These are phyloP conservation scores for Nasua narica DNA, from an alignment of 2,797 vertebrate genomes.

Conservation along the genomic window DNA sequence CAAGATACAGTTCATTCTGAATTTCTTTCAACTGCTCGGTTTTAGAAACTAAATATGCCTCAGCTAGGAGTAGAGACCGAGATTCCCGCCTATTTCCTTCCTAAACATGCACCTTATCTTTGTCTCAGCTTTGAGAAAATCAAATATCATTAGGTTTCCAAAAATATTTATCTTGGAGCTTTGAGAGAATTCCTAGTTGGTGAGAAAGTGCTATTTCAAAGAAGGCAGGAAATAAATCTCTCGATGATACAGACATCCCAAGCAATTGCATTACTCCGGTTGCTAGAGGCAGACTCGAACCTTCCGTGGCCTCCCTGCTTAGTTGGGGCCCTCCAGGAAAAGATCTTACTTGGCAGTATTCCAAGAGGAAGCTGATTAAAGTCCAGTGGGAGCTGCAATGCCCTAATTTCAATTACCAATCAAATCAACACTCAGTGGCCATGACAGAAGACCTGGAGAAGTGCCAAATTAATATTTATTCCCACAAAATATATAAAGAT, in stretches of 20 bases:
- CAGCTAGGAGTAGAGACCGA: not conserved
- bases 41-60: conserved; percentile 48
- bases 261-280: conserved; percentile 1
- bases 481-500: conserved; percentile 58
- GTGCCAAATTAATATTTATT: conserved; percentile 54
- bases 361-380: conserved; percentile 63
- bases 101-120: conserved; percentile 53
- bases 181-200: conserved; percentile 53
- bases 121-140: conserved; percentile 62
- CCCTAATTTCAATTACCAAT: conserved; percentile 65
- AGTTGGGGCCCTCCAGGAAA: conserved; percentile 55
- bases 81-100: conserved; percentile 51
- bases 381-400: conserved; percentile 31
- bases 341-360: conserved; percentile 45
- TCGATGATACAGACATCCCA: not conserved
- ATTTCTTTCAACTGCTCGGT: conserved; percentile 42
- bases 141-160: conserved; percentile 69
- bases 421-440: conserved; percentile 61
- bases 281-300: conserved; percentile 50
- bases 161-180: conserved; percentile 74
- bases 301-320: conserved; percentile 43
- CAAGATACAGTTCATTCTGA: not conserved
- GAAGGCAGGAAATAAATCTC: conserved; percentile 67
- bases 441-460: conserved; percentile 10
- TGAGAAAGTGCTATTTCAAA: conserved; percentile 70